phyloP scores from a whole-genome alignment of 2,888 invertebrate species.

The Dendrolimus pini region DNA sequence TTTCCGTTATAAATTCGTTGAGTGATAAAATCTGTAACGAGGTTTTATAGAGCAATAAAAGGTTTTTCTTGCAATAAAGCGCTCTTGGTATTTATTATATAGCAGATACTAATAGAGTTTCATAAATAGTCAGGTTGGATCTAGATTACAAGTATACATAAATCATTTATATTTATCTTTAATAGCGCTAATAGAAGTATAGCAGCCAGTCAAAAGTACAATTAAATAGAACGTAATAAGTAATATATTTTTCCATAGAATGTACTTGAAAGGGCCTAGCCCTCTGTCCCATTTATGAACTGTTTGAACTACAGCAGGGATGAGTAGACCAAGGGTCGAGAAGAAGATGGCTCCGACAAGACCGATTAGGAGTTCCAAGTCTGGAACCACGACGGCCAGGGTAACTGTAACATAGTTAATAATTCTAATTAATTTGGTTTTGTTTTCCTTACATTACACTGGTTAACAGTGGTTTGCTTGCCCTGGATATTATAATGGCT shows the following conservation, averaged over 20 bases:
- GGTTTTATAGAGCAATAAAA: too few relatives aligned
- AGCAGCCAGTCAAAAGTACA: slow-evolving; percentile 53
- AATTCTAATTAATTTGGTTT: background rate
- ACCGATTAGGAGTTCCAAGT: slow-evolving; percentile 90
- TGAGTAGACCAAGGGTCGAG: slow-evolving; percentile 83
- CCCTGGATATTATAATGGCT: too few relatives aligned
- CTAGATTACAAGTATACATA: background rate
- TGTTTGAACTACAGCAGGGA: slow-evolving; percentile 84
- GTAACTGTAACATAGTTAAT: slow-evolving; percentile 73
- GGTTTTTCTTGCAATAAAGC: too few relatives aligned
- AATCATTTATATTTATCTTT: slow-evolving; percentile 22
- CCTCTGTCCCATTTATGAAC: slow-evolving; percentile 82
- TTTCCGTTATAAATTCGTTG: too few relatives aligned
- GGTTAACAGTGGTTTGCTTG: too few relatives aligned
- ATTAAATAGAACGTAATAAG: slow-evolving; percentile 45
- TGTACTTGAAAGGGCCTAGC: slow-evolving; percentile 79
- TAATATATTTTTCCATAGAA: slow-evolving; percentile 79
- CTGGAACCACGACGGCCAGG: slow-evolving; percentile 86
- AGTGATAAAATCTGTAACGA: too few relatives aligned
- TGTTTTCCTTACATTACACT: too few relatives aligned
- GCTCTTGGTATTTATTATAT: too few relatives aligned
- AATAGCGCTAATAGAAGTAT: slow-evolving; percentile 41
- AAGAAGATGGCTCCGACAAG: slow-evolving; percentile 89
- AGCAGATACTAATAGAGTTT: too few relatives aligned
- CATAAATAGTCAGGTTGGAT: too few relatives aligned